These are phyloP conservation scores for Hetaerina titia DNA, from an alignment of 2,888 invertebrate genomes.

Conservation along the genomic window DNA sequence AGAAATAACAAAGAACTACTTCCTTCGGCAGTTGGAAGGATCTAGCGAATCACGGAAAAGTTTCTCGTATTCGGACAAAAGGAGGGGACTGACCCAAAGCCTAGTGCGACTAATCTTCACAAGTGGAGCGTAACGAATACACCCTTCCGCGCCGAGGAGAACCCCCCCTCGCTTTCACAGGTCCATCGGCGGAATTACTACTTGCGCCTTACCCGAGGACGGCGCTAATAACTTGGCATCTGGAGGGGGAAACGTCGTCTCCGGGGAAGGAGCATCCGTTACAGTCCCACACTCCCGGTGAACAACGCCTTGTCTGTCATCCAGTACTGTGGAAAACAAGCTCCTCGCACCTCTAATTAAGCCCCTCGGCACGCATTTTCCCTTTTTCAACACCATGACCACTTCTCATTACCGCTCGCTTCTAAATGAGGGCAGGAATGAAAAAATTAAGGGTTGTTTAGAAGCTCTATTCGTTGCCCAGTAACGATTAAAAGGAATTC, in stretches of 20 bases:
- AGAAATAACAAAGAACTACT: neutral
- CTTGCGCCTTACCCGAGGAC: neutral
- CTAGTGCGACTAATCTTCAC: neutral
- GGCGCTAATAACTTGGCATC: neutral
- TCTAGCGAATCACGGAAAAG: neutral
- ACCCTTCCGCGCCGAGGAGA: neutral
- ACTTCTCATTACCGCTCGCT: neutral
- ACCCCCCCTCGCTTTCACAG: slow-evolving; percentile 2
- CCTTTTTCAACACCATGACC: neutral
- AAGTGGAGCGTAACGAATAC: slow-evolving; percentile 40
- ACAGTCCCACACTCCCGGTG: neutral
- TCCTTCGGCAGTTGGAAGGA: neutral
- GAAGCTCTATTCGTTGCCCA: neutral
- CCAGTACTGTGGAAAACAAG: neutral
- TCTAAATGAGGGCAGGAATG: neutral
- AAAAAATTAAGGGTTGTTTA: neutral
- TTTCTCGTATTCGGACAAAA: neutral
- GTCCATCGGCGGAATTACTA: neutral
- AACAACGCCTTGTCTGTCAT: neutral
- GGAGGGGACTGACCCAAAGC: neutral
- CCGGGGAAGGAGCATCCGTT: neutral
- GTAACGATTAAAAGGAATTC: neutral
- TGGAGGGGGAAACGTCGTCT: neutral
- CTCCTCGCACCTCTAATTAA: neutral
- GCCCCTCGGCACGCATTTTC: neutral